Evolutionary conservation across 2,888 invertebrate genomes (phyloP), one percentile per base, ranked within the genome.

Genomic region (Bombylius discolor): DNA sequence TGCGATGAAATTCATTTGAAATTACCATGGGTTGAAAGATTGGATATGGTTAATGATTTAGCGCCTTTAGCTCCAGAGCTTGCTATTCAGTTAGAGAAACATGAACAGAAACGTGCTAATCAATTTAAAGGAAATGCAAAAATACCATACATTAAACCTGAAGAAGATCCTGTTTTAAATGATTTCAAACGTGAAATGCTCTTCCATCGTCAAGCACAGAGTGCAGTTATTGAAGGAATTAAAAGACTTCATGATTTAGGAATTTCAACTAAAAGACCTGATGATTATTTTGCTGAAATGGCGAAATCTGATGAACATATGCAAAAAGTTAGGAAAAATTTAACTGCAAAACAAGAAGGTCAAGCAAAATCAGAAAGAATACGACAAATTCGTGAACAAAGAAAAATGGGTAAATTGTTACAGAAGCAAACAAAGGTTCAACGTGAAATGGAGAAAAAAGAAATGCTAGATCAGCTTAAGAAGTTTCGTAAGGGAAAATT

Each of bases 201-300:
- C 61, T 91, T 92, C 62, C 87, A 92, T 66, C 78, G 91, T 32
- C 92, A 91, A 72, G 92, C 89, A 0, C 92, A 97, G 69, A 82
- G 87, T 32, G 85, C 96, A 0, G 91, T 91, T 1, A 64, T 92
- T 34, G 84, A 89, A 61, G 90, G 87, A 0, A 79, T 98, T 32
- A 83, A 84, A 49, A 81, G 81, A 62, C 75, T 99, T 9, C 87
- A 90, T 59, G 80, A 82, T 46, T 70, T 90, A 6, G 84, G 83
- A 31, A 75, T 96, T 50, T 77, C 82, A 1, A 95, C 93, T 0
- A 86, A 83, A 67, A 80, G 88, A 52, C 99, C 99, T 0, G 89
- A 91, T 56, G 98, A 98, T 73, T 99, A 95, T 72, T 98, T 96
- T 75, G 99, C 98, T 0, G 93, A 99, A 78, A 99, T 99, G 99